Evolutionary conservation across 1,140 invertebrate species (phyloP), one percentile per base, ranked within the genome.

Genomic region (Lepidotrigona ventralis): DNA sequence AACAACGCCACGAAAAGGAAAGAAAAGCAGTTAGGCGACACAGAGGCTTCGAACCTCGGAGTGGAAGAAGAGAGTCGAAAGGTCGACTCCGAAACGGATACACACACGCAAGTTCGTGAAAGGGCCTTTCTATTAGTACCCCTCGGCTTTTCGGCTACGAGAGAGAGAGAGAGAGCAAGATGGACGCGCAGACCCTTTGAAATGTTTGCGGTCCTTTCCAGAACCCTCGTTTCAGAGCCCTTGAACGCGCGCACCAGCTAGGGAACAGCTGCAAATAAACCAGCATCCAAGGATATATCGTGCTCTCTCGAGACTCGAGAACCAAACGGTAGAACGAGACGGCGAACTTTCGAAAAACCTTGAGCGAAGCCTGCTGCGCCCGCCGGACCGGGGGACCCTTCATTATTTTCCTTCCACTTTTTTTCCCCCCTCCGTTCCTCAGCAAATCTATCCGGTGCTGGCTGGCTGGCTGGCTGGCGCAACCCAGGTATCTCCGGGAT

Each of bases 211-310:
- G 60, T 72, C 81, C 80, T 86, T 88, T 82, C 85, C 72, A 81
- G 84, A 78, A 87, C 85, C 85, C 85, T 87, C 79, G 79, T 84
- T 73, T 68, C 56, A 23, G 23, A 70, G 74, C 69, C 77, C 64
- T 81, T 60, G 71, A 66, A 63, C 87, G 69, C 58, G 63, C 81
- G 75, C 56, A 68, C 81, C 33, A 63, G 72, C 73, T 53, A 68
- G 83, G 74, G 79, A 81, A 89, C 88, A 91, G 88, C 90, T 91
- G 90, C 87, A 91, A 90, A 91, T 91, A 91, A 90, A 90, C 88
- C 70, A 70, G 66, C 75, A 73, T 63, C 77, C 83, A 68, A 86
- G 83, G 82, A 85, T 78, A 84, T 74, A 46, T 46, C 39, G 39
- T 69, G 64, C n/a, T 76, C 71, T 39, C 46, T 64, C 51, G 64